phyloP scores from a whole-genome alignment of 2,797 vertebrate genomes.

The Hippoglossus hippoglossus region DNA sequence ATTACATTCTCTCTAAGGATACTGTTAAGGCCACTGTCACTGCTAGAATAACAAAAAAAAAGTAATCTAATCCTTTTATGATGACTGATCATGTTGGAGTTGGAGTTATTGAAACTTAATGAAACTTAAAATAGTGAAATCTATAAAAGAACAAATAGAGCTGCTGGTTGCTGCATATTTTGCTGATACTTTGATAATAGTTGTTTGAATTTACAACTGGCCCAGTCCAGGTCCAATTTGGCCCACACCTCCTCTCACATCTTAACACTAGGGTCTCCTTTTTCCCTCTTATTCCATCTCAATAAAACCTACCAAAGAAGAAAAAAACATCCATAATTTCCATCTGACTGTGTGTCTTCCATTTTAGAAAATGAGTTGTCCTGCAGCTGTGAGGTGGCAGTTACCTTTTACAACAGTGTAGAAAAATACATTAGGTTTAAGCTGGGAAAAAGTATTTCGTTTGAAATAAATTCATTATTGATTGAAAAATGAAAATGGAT shows the following conservation, averaged over 20 bases:
- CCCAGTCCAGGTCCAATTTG: neutral
- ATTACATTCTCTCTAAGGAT: too few relatives aligned
- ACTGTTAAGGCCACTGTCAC: too few relatives aligned
- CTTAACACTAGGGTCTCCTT: neutral
- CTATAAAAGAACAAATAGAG: too few relatives aligned
- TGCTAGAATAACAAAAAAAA: too few relatives aligned
- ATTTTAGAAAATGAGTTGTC: constrained; percentile 3
- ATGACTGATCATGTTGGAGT: neutral
- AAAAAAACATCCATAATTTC: neutral
- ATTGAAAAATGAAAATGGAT: constrained; percentile 25
- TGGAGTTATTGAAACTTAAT: neutral
- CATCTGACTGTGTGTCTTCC: neutral
- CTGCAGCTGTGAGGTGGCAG: constrained; percentile 7
- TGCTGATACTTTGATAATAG: neutral
- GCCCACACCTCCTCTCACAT: neutral
- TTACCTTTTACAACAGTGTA: neutral
- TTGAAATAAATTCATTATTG: constrained; percentile 14
- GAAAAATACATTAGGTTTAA: constrained; percentile 10
- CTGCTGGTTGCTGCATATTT: neutral
- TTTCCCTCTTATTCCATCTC: too few relatives aligned
- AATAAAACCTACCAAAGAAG: too few relatives aligned
- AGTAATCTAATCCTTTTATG: neutral
- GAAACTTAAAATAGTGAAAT: neutral
- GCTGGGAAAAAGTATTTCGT: neutral
- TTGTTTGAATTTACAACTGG: constrained; percentile 5